These are phyloP conservation scores for Helogale parvula DNA, from an alignment of 2,113 vertebrate species.

Conservation along the genomic window DNA sequence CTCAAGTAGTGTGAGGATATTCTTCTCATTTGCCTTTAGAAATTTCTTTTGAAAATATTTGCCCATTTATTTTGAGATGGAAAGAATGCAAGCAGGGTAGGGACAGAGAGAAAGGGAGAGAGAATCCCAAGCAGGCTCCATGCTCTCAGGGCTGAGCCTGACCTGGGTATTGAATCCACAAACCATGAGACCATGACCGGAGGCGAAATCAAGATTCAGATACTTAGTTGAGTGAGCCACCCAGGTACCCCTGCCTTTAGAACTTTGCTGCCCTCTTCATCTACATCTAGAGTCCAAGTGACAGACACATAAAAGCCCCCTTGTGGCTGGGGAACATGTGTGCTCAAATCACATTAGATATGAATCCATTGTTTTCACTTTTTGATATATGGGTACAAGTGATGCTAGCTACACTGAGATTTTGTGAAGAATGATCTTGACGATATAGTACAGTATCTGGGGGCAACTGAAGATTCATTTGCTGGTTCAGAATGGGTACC, in stretches of 20 bases:
- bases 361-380: not conserved
- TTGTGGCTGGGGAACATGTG: not conserved
- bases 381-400: not conserved
- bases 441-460: not conserved
- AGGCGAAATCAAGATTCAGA: too few relatives aligned
- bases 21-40: not conserved
- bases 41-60: not conserved
- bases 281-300: not conserved
- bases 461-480: not conserved
- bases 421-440: not conserved
- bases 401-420: not conserved
- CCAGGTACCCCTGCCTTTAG: not conserved
- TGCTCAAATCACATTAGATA: not conserved
- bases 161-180: too few relatives aligned
- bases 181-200: too few relatives aligned
- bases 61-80: too few relatives aligned
- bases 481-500: rapidly evolving
- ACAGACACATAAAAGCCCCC: slow-evolving; percentile 1
- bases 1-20: not conserved
- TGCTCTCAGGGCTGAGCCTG: too few relatives aligned
- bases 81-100: too few relatives aligned
- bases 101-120: too few relatives aligned
- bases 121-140: too few relatives aligned
- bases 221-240: too few relatives aligned
- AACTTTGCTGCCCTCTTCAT: not conserved